Evolutionary conservation across 2,797 vertebrate genomes (phyloP).

Genomic region (Florisuga fusca): DNA sequence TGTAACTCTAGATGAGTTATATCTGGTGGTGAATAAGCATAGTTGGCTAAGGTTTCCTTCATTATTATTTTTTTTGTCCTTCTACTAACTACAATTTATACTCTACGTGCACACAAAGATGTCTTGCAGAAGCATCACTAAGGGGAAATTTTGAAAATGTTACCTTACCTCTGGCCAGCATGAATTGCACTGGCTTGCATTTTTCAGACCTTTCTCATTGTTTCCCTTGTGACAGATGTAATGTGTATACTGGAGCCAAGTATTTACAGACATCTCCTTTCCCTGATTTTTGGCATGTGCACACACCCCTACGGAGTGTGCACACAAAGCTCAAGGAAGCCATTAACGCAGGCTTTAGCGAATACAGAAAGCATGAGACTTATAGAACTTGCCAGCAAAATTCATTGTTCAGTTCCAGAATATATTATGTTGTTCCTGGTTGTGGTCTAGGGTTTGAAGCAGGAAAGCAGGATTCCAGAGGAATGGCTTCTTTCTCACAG

Average conservation of each 20-base stretch:
- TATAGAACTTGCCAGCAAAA: slow-evolving; percentile 44
- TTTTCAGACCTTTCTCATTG: slow-evolving; percentile 40
- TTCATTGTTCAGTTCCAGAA: slow-evolving; percentile 53
- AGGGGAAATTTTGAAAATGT: not conserved
- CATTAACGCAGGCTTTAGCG: slow-evolving; percentile 58
- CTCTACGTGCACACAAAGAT: not conserved
- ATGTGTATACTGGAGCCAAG: slow-evolving; percentile 57
- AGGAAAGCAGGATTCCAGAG: slow-evolving; percentile 1
- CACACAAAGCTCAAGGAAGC: slow-evolving; percentile 62
- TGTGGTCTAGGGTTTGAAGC: slow-evolving; percentile 28
- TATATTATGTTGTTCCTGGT: slow-evolving; percentile 15
- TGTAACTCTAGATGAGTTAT: not conserved
- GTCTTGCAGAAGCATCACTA: not conserved
- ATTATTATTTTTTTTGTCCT: not conserved
- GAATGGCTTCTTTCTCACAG: not conserved
- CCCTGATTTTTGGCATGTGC: slow-evolving; percentile 50
- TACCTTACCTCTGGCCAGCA: slow-evolving; percentile 20
- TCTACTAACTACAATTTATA: not conserved
- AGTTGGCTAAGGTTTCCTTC: not conserved
- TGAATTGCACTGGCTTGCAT: slow-evolving; percentile 26
- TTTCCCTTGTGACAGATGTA: slow-evolving; percentile 65
- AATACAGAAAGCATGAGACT: slow-evolving; percentile 57
- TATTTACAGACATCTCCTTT: slow-evolving; percentile 66
- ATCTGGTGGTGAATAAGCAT: not conserved
- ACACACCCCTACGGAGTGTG: slow-evolving; percentile 39